Base-by-base conservation (phyloP, 2,888 invertebrate genomes). In the Parapristionchus giblindavisi region DNA sequence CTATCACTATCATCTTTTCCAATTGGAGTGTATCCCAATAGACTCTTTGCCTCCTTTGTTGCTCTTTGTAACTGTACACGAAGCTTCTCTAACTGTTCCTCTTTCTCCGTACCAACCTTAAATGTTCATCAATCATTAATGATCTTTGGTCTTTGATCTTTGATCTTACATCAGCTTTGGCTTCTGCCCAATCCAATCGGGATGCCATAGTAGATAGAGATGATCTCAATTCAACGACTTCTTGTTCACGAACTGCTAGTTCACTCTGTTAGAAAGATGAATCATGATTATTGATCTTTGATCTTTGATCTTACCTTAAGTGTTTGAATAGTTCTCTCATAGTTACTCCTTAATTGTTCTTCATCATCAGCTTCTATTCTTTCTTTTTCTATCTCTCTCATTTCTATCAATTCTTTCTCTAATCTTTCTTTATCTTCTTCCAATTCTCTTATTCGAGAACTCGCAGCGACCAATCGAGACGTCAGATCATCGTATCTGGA, bases 31-130 rank as follows among this genome's bases (percentile, higher is more conserved):
- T 75, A 68, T 29, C 83, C 83, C 60, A 83, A 81, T 36, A 83
- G 76, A 56, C 78, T 63, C 51, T 80, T 75, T 14, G 83, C 83
- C 36, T 79, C 63, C 34, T 83, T 75, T 24, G 84, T 83, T 27
- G 84, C 83, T n/a, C 66, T 58, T 14, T 81, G 75, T 3, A 85
- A 74, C 52, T 83, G 81, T 17, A 63, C 27, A 3, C 84, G 77
- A 8, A 87, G 77, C 27, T 81, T 78, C 65, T 87, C 87, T 70
- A 87, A 60, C 66, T 87, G 85, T 51, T 78, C 78, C 76, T 87
- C 86, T 78, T 38, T 77, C 76, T 61, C 75, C 68, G 60, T 78
- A 78, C 71, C 70, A 2, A 70, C 17, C 70, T 70, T 24, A 36
- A 54, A 43, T 17, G 17, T 17, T 43, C 17, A 43, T 17, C 17